Evolutionary conservation across 2,113 vertebrate genomes (phyloP).

Genomic region (Globicephala melas): DNA sequence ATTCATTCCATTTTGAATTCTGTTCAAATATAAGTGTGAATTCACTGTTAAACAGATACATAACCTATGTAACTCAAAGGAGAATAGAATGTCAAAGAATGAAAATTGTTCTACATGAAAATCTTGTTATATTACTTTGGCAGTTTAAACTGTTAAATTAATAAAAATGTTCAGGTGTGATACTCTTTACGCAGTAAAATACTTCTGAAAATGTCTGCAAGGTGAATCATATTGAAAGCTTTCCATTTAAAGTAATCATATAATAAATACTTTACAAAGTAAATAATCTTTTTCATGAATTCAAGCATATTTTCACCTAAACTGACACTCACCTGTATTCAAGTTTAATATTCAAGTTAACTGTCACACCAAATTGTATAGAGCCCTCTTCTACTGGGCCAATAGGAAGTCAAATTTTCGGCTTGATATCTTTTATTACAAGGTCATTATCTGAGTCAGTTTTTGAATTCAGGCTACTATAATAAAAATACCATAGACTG

Average conservation of each 20-base stretch:
- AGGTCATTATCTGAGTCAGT: neutral
- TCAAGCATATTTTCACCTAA: neutral
- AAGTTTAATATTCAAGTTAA: neutral
- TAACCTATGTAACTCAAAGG: constrained; percentile 60
- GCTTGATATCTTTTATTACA: neutral
- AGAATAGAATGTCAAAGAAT: constrained; percentile 56
- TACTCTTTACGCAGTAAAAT: constrained; percentile 37
- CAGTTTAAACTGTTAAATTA: constrained; percentile 59
- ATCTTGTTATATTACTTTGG: constrained; percentile 58
- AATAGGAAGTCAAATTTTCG: neutral
- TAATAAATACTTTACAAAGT: constrained; percentile 20
- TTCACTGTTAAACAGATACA: constrained; percentile 62
- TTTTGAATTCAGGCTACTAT: neutral
- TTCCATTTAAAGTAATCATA: constrained; percentile 7
- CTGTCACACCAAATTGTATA: neutral
- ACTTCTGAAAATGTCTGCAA: constrained; percentile 38
- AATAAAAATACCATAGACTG: neutral
- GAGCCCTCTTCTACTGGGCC: neutral
- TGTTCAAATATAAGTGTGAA: constrained; percentile 61
- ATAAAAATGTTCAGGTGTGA: constrained; percentile 54
- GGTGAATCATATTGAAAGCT: constrained; percentile 25
- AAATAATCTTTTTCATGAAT: constrained; percentile 38
- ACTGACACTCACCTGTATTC: neutral
- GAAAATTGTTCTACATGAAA: constrained; percentile 60
- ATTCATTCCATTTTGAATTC: constrained; percentile 62